Conservation (phyloP, 2,888 invertebrate species). For the Cinara cedri region DNA sequence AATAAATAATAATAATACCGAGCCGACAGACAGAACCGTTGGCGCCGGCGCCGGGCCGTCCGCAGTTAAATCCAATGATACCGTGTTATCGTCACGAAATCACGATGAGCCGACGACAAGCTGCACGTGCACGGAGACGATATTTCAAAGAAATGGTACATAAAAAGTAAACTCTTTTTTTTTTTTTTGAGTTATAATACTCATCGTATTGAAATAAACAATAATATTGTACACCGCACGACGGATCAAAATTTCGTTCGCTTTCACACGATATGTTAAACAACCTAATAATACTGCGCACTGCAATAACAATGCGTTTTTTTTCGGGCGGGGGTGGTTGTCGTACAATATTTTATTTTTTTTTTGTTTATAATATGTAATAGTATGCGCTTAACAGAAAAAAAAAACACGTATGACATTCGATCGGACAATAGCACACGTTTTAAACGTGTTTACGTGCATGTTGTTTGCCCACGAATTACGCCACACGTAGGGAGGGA, state of each 20-base stretch:
- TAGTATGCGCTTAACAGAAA: neutral
- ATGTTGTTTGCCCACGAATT: constrained; percentile 14
- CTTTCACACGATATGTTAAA: too few relatives aligned
- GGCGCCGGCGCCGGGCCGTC: constrained; percentile 44
- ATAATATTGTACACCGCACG: neutral
- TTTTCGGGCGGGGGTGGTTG: too few relatives aligned
- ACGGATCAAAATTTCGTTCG: constrained; percentile 25
- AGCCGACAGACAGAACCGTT: constrained; percentile 47
- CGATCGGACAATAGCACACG: neutral
- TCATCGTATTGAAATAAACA: neutral
- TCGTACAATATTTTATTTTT: neutral
- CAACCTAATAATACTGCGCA: too few relatives aligned
- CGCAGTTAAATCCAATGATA: constrained; percentile 49
- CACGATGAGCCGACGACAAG: neutral
- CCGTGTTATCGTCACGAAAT: constrained; percentile 50
- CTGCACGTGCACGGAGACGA: neutral
- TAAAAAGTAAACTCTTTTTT: constrained; percentile 6
- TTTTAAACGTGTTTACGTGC: constrained; percentile 30
- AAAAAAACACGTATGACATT: constrained; percentile 22
- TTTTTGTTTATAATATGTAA: neutral
- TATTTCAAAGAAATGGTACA: constrained; percentile 15
- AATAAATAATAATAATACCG: neutral
- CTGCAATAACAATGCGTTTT: too few relatives aligned
- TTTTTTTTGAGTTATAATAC: neutral
- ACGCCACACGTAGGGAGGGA: neutral